phyloP scores from a whole-genome alignment of 2,797 vertebrate species.

The Buceros bicornis region DNA sequence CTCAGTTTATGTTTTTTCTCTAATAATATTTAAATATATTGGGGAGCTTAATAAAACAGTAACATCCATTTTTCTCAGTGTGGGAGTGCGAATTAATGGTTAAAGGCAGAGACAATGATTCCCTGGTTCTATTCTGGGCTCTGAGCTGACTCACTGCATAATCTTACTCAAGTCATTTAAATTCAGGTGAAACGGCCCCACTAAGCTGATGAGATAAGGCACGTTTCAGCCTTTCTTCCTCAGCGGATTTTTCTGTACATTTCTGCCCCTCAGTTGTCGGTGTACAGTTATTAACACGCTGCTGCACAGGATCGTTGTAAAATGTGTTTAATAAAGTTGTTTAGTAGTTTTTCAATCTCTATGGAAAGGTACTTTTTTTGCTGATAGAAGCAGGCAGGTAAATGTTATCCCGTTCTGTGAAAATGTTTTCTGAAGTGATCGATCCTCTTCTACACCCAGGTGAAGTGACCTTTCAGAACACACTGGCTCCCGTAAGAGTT shows the following conservation, averaged over 20 bases:
- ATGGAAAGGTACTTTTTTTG: not conserved
- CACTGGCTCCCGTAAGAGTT: not conserved
- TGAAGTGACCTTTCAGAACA: not conserved
- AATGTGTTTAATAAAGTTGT: not conserved
- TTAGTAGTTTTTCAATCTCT: not conserved
- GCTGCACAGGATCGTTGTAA: not conserved
- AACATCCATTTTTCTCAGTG: not conserved
- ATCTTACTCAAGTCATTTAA: not conserved
- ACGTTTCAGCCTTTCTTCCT: not conserved
- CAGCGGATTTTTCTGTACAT: not conserved
- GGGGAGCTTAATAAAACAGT: not conserved
- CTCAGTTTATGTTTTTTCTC: not conserved
- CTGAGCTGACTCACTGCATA: constrained; percentile 32
- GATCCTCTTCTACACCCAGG: not conserved
- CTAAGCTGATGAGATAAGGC: not conserved
- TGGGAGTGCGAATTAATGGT: constrained; percentile 16
- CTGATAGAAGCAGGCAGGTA: not conserved
- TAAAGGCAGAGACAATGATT: constrained; percentile 34
- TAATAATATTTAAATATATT: not conserved
- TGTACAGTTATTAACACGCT: not conserved
- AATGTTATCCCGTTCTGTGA: not conserved
- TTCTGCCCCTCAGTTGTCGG: not conserved
- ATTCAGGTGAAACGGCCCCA: not conserved
- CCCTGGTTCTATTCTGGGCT: constrained; percentile 40
- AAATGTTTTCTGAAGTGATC: not conserved